Percentiles rank a stretch among this genome's conserved stretches.
phyloP scores from a whole-genome alignment of 2,888 invertebrate species.

The Melinaea marsaeus region DNA sequence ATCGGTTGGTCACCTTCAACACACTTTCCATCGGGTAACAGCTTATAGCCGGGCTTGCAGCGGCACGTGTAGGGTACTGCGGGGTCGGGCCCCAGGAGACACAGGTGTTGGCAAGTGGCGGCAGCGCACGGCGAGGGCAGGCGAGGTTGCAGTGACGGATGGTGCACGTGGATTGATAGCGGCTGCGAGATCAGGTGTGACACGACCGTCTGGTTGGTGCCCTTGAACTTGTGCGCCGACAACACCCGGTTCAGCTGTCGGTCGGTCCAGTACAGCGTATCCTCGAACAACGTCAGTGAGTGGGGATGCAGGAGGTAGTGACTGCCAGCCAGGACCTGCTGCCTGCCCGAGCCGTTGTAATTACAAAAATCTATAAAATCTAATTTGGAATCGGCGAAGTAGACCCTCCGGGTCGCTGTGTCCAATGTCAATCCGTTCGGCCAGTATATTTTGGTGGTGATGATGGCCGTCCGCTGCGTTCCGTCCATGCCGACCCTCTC shows the following conservation, averaged over 20 bases:
- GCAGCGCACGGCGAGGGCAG: conserved; percentile 85
- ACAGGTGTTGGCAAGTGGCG: conserved; percentile 89
- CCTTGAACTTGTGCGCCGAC: conserved; percentile 94
- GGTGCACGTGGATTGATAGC: conserved; percentile 95
- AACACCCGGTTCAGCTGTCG: conserved; percentile 92
- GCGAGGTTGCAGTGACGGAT: conserved; percentile 93
- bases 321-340: conserved; percentile 91
- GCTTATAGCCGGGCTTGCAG: conserved; percentile 92
- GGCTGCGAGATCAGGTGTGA: conserved; percentile 97
- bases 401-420: conserved; percentile 93
- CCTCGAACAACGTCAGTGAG: conserved; percentile 95
- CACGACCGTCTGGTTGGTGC: conserved; percentile 94
- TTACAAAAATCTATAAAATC: conserved; percentile 99
- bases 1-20: conserved; percentile 72
- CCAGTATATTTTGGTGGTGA: conserved; percentile 98
- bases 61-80: conserved; percentile 88
- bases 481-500: conserved; percentile 99
- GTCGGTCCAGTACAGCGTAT: conserved; percentile 98
- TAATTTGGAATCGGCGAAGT: conserved; percentile 97
- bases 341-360: conserved; percentile 94
- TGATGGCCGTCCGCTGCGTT: conserved; percentile 87
- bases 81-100: conserved; percentile 89
- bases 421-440: conserved; percentile 98
- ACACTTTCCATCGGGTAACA: conserved; percentile 83
- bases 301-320: conserved; percentile 97